Base-by-base conservation (phyloP, 2,797 vertebrate genomes). In the Notamacropus eugenii region DNA sequence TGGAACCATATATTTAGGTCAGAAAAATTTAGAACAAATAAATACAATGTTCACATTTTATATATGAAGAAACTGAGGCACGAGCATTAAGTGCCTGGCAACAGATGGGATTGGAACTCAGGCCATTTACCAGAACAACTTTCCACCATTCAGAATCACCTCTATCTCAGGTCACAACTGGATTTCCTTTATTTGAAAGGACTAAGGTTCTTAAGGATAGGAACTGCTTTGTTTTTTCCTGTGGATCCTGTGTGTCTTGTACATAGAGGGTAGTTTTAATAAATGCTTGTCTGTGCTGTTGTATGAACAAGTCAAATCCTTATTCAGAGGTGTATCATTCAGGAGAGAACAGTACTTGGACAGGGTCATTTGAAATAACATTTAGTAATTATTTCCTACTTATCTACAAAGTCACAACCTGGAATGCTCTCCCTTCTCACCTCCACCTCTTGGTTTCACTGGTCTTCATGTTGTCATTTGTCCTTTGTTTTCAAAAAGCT, bases 151-250 rank as follows among this genome's bases (percentile, higher is more conserved):
- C 8, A 34, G 34, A 5, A n/a, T 1, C 3, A 11, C 19, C 52
- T 55, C 24, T 40, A 19, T 55, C 16, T 31, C 4, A 13, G 16
- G 3, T 0, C 16, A 55, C 90, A 91, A 3, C 29, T 55, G 19
- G 12, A 27, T 46, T 0, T 93, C 97, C 95, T 54, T 50, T 13
- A 94, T 54, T 56, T 31, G 54, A 0, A 16, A 2, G 58, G 57
- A 10, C 57, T 91, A 57, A 55, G 50, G 55, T 58, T 2, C 0
- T 0, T 22, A 11, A 5, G 0, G 0, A 40, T 59, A 19, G n/a
- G 29, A 12, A 50, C 22, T 97, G 95, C 92, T 67, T 16, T 22
- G 14, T 24, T 87, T 27, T 87, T 87, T 96, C 91, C 95, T 55
- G 3, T 29, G 90, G 28, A 54, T 87, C 12, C 31, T 29, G 28